These are phyloP conservation scores for Potorous gilbertii DNA, from an alignment of 2,797 vertebrate genomes.

Conservation along the genomic window DNA sequence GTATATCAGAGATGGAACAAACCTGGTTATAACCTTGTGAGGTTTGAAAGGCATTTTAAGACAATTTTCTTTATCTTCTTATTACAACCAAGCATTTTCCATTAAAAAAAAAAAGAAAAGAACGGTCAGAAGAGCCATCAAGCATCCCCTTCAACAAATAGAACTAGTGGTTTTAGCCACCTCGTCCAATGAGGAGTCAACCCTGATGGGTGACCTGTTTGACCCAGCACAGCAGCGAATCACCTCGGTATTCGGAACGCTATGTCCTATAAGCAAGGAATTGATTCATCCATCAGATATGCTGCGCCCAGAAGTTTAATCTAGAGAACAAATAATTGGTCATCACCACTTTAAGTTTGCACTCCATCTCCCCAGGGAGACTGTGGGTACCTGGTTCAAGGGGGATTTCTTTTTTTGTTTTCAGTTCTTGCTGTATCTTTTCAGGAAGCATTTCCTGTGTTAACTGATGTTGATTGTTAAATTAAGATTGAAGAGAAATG, in stretches of 20 bases:
- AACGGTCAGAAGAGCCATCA: background rate
- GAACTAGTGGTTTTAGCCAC: background rate
- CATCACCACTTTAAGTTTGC: background rate
- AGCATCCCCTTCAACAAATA: background rate
- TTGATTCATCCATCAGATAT: background rate
- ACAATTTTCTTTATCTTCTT: too few relatives aligned
- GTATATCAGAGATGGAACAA: background rate
- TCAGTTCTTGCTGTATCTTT: background rate
- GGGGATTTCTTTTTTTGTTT: background rate
- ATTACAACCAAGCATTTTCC: too few relatives aligned
- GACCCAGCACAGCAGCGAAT: background rate
- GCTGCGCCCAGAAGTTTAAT: background rate
- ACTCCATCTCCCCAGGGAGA: background rate
- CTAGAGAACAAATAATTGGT: background rate
- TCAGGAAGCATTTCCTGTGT: background rate
- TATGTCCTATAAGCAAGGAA: background rate
- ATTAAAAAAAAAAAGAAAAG: too few relatives aligned
- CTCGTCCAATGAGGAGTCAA: background rate
- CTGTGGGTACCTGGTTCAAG: background rate
- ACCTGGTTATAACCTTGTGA: background rate
- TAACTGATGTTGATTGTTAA: background rate
- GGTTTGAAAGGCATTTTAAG: background rate
- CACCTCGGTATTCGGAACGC: background rate
- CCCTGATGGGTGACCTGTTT: too few relatives aligned
- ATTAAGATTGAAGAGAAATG: background rate